phyloP scores from a whole-genome alignment of 2,797 vertebrate genomes.

The Pangasius mekongensis region DNA sequence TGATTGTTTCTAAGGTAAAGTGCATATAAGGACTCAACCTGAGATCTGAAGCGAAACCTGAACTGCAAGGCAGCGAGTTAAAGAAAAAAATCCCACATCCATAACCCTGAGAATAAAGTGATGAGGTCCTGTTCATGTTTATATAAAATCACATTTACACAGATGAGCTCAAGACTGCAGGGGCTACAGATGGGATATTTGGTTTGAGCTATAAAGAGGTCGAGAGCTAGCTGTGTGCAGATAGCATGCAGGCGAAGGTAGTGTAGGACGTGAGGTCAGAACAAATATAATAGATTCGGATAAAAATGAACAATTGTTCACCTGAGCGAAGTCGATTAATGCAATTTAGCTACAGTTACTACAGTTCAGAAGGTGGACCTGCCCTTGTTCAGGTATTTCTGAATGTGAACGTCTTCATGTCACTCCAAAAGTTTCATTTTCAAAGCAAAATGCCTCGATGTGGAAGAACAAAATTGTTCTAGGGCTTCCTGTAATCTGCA shows the following conservation, averaged over 20 bases:
- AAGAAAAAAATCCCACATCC: background rate
- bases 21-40: background rate
- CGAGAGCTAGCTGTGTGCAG: background rate
- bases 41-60: slow-evolving; percentile 13
- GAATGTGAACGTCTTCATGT: background rate
- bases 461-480: background rate
- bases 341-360: background rate
- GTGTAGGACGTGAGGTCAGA: background rate
- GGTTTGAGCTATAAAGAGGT: background rate
- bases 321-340: background rate
- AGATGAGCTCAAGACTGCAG: background rate
- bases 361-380: background rate
- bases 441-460: background rate
- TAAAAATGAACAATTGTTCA: background rate
- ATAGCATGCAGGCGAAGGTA: background rate
- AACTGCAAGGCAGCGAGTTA: background rate
- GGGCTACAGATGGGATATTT: background rate
- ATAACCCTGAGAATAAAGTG: background rate
- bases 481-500: slow-evolving; percentile 2
- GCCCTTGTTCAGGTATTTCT: background rate
- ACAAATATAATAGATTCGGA: background rate
- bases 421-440: background rate
- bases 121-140: background rate
- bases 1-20: background rate
- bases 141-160: no score